Base-by-base conservation (phyloP, 1,140 invertebrate genomes). In the Oryctes rhinoceros region DNA sequence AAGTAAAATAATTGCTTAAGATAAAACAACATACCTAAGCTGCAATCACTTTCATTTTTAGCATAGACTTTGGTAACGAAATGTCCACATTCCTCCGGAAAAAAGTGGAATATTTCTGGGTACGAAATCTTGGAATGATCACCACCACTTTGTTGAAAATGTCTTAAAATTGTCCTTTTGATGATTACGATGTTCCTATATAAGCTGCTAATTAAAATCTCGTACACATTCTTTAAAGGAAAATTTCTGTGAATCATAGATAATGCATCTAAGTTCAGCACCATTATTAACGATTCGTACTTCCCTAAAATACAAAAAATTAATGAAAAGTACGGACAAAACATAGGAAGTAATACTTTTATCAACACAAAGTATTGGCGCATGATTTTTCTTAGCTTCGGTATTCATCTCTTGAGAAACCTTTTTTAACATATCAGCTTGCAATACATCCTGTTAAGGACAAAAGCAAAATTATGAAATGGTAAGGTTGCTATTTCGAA, bases 41-140 rank as follows among this genome's bases (percentile, higher is more conserved):
- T 88, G 80, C 92, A 90, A 85, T 94, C 92, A 30, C 90, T 87
- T 75, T 90, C 88, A 20, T 88, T 89, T 83, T 90, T 89, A 53
- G 93, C 90, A 84, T 95, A 94, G 18, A 94, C 88, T 82, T 93
- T 88, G 67, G 94, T 94, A 15, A 96, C 84, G 81, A 96, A 93
- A 88, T 96, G 94, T 9, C 94, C 93, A 82, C 93, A 91, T 80
- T 91, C 89, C 79, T 87, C 84, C 2, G 91, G 91, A 81, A 91
- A 87, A 86, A 93, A 94, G 85, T 94, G 93, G 83, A 89, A 92
- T 35, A 90, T 89, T 87, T 91, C 89, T 71, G 92, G 92, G 53
- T 76, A 86, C 44, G 81, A 78, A 48, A 83, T 78, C 76, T 62
- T 79, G 18, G 53, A 39, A 39, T 78, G 39, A 30, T 81, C 77